Evolutionary conservation across 2,113 vertebrate species (phyloP).

Genomic region (Apteryx owenii): DNA sequence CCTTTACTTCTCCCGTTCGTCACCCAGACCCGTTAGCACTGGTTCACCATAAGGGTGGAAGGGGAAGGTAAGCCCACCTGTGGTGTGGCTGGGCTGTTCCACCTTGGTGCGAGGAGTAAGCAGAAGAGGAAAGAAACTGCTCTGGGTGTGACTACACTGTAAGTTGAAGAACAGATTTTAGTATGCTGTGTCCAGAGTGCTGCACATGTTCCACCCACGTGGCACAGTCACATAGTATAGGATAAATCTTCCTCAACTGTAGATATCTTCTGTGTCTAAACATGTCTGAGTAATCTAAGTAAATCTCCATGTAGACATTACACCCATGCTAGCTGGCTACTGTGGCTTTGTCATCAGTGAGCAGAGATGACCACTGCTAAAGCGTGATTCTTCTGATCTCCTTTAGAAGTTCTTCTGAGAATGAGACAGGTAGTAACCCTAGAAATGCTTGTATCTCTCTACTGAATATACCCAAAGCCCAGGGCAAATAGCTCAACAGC

Average conservation of each 20-base stretch:
- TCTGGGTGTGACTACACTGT: fast-evolving
- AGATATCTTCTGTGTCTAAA: not conserved
- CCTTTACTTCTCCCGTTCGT: not conserved
- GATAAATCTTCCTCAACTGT: not conserved
- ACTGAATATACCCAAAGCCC: not conserved
- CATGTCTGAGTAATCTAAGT: not conserved
- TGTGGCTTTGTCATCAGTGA: not conserved
- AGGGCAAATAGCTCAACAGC: not conserved
- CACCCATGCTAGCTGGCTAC: not conserved
- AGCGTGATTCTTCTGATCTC: not conserved
- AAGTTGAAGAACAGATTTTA: not conserved
- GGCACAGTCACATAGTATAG: not conserved
- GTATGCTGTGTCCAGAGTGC: not conserved
- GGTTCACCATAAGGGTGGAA: not conserved
- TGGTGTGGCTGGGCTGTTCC: not conserved
- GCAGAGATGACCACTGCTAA: not conserved
- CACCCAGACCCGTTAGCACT: fast-evolving
- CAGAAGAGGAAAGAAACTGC: not conserved
- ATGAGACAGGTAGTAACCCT: not conserved
- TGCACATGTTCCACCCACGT: not conserved
- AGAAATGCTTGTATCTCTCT: not conserved
- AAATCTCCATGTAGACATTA: not conserved
- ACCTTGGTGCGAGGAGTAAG: not conserved
- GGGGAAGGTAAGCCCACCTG: not conserved
- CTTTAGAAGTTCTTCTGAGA: not conserved